Evolutionary conservation across 1,140 invertebrate species (phyloP).

Genomic region (Sitodiplosis mosellana): DNA sequence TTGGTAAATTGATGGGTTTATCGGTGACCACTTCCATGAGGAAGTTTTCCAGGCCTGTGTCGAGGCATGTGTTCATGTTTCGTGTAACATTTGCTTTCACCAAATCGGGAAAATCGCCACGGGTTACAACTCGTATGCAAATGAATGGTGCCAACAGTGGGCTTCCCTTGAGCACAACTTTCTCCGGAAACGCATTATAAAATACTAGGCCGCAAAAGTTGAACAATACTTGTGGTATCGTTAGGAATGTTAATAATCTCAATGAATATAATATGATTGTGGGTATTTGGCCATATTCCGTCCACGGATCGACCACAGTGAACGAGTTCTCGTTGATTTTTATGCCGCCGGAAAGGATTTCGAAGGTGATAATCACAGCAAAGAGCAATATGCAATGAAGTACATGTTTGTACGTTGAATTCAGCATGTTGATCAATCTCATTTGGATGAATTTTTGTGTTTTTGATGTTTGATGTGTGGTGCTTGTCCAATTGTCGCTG

Average conservation of each 20-base stretch:
- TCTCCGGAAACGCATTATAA: conserved; percentile 90
- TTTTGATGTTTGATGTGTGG: too few species aligned
- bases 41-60: conserved; percentile 88
- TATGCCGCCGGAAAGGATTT: conserved; percentile 61
- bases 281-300: conserved; percentile 52
- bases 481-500: too few species aligned
- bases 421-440: conserved; percentile 18
- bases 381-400: conserved; percentile 62
- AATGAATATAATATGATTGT: conserved; percentile 60
- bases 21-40: conserved; percentile 95
- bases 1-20: conserved; percentile 56
- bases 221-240: conserved; percentile 75
- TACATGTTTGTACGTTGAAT: conserved; percentile 46
- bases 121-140: conserved; percentile 86
- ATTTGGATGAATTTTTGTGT: too few species aligned
- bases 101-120: conserved; percentile 85
- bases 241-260: conserved; percentile 66
- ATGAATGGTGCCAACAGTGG: conserved; percentile 86
- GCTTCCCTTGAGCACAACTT: conserved; percentile 74
- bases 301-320: conserved; percentile 55
- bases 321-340: conserved; percentile 39
- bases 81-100: conserved; percentile 74
- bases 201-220: conserved; percentile 80
- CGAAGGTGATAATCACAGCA: conserved; percentile 55
- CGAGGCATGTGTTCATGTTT: conserved; percentile 78